These are phyloP conservation scores for Sebastes nivosus DNA, from an alignment of 2,797 vertebrate genomes.

Conservation along the genomic window DNA sequence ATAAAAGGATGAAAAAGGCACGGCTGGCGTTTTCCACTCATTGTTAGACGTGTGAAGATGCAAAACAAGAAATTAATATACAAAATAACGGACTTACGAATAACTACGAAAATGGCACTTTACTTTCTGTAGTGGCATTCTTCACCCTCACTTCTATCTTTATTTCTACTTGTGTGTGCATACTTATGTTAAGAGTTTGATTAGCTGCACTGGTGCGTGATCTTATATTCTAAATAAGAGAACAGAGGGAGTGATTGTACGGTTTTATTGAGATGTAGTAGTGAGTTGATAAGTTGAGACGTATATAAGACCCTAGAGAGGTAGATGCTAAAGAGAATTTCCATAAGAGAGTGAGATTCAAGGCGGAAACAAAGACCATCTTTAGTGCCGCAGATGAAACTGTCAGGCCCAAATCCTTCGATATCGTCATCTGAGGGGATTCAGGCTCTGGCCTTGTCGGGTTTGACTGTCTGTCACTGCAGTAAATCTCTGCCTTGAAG, in stretches of 20 bases:
- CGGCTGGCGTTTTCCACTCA: background rate
- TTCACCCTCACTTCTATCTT: background rate
- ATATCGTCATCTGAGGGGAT: constrained; percentile 34
- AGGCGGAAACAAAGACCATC: constrained; percentile 30
- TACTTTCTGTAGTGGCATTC: background rate
- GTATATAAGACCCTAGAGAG: background rate
- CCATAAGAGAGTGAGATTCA: background rate
- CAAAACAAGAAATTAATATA: background rate
- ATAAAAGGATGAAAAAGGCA: background rate
- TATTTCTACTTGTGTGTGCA: background rate
- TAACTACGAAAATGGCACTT: background rate
- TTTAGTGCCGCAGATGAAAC: constrained; percentile 50
- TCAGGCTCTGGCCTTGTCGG: constrained; percentile 50
- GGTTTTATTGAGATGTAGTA: background rate
- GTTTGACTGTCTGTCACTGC: constrained; percentile 51
- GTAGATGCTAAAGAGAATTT: background rate
- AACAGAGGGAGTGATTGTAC: background rate
- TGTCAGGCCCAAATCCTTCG: constrained; percentile 20
- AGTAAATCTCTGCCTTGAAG: constrained; percentile 53
- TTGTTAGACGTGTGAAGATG: too few relatives aligned
- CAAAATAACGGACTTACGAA: background rate
- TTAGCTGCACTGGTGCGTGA: background rate
- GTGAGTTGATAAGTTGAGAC: background rate
- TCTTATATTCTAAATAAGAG: background rate
- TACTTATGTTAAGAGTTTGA: background rate